phyloP scores from a whole-genome alignment of 2,797 vertebrate genomes.

The Enteromius paludinosus region DNA sequence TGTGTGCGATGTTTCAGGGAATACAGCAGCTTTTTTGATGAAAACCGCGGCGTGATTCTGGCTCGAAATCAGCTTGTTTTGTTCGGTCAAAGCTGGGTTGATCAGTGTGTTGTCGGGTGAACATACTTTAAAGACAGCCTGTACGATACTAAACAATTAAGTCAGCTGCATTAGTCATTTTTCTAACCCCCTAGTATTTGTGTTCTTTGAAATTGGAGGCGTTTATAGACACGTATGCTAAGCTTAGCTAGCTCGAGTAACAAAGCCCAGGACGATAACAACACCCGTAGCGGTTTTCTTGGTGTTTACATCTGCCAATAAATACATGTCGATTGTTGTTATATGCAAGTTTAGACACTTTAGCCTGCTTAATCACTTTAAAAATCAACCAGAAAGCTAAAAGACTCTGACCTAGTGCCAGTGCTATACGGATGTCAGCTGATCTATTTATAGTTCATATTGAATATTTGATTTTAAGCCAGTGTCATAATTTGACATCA shows the following conservation, averaged over 20 bases:
- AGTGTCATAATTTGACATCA: constrained; percentile 46
- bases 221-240: constrained; percentile 45
- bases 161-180: constrained; percentile 7
- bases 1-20: neutral
- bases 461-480: constrained; percentile 48
- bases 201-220: constrained; percentile 18
- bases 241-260: constrained; percentile 53
- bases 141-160: neutral
- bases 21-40: constrained; percentile 9
- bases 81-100: constrained; percentile 49
- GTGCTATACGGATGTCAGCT: constrained; percentile 34
- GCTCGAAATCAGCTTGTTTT: constrained; percentile 49
- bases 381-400: constrained; percentile 3
- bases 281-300: constrained; percentile 20
- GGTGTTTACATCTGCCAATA: constrained; percentile 15
- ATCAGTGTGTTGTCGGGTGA: constrained; percentile 39
- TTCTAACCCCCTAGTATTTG: neutral
- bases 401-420: constrained; percentile 19
- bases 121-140: constrained; percentile 21
- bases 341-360: neutral
- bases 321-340: neutral
- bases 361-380: constrained; percentile 11
- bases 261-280: constrained; percentile 54
- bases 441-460: constrained; percentile 54
- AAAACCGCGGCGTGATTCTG: constrained; percentile 15